These are phyloP conservation scores for Speoplatyrhinus poulsoni DNA, from an alignment of 2,113 vertebrate species.

Conservation along the genomic window DNA sequence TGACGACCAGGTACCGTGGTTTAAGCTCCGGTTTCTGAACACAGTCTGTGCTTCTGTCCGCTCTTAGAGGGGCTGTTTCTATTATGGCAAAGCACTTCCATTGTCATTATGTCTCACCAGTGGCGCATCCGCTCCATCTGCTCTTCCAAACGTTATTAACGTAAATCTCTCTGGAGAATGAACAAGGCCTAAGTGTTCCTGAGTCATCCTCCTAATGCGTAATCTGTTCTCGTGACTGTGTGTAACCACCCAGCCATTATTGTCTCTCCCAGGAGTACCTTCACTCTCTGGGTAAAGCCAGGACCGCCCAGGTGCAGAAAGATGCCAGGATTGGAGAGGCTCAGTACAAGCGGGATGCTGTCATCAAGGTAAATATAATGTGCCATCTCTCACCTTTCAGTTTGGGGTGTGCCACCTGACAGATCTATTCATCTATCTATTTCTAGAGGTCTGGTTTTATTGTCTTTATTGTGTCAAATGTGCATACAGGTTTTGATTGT, in stretches of 20 bases:
- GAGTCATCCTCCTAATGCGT: conserved; percentile 1
- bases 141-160: background rate
- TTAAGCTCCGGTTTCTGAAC: background rate
- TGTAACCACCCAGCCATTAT: background rate
- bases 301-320: conserved; percentile 90
- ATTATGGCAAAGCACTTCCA: conserved; percentile 21
- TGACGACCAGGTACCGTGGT: conserved; percentile 84
- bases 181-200: conserved; percentile 45
- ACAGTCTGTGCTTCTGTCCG: conserved; percentile 1
- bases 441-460: too few species aligned
- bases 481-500: too few species aligned
- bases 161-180: conserved; percentile 13
- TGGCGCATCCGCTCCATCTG: background rate
- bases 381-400: too few species aligned
- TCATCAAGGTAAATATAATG: conserved; percentile 78
- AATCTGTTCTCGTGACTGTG: background rate
- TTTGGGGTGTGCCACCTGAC: too few species aligned
- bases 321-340: conserved; percentile 92
- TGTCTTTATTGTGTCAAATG: too few species aligned
- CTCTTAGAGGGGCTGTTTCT: conserved; percentile 7
- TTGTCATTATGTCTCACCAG: conserved; percentile 34
- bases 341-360: conserved; percentile 88
- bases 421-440: too few species aligned
- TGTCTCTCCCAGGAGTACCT: conserved; percentile 81
- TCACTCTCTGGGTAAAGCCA: conserved; percentile 87